Conservation (phyloP, 2,888 invertebrate species). For the Urechis unicinctus region DNA sequence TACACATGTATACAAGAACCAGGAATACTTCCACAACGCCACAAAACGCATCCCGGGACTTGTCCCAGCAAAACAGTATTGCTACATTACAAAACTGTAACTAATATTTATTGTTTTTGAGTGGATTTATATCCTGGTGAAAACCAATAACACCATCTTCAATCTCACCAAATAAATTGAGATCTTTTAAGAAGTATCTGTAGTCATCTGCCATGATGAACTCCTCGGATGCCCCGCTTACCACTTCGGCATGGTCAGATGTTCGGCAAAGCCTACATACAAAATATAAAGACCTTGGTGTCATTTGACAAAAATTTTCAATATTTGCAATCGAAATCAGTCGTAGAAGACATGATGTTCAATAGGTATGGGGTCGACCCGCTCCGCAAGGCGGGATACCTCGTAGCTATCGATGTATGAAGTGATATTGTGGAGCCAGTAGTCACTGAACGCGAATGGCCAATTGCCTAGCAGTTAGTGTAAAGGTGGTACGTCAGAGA, state of each 20-base stretch:
- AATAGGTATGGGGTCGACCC: neutral
- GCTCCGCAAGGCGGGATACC: neutral
- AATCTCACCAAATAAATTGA: conserved; percentile 8
- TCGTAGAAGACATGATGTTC: no score
- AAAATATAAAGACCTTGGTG: neutral
- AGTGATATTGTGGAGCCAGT: conserved; percentile 35
- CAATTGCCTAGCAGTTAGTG: conserved; percentile 36
- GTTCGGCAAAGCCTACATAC: conserved; percentile 2
- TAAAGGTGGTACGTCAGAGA: neutral
- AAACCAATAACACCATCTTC: no score
- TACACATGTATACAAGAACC: neutral
- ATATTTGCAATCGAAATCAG: no score
- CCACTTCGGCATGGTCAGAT: conserved; percentile 13
- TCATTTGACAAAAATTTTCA: neutral
- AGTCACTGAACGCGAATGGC: conserved; percentile 39
- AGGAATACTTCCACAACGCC: no score
- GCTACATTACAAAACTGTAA: no score
- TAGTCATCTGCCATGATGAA: conserved; percentile 16
- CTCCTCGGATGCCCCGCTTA: conserved; percentile 12
- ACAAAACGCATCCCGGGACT: neutral
- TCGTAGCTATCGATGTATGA: neutral
- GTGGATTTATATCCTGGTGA: no score
- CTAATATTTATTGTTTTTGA: no score
- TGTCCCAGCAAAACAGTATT: neutral
- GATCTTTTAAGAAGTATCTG: conserved; percentile 11